Evolutionary conservation across 2,113 vertebrate genomes (phyloP), one percentile per base, ranked within the genome.

Genomic region (Hystrix brachyura): DNA sequence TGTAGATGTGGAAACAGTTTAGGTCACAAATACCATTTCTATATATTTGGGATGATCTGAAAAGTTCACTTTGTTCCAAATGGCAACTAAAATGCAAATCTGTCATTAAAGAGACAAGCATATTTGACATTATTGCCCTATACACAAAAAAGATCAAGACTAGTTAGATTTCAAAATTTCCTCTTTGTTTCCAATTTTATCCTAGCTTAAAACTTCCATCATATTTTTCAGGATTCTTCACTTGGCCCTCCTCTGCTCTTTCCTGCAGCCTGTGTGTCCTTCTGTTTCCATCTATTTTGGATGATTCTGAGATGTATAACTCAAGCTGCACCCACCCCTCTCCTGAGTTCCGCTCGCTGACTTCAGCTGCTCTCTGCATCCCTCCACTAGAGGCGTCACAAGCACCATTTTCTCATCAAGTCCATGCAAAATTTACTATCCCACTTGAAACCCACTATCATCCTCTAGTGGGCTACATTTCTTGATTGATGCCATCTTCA

Each of bases 211-310:
- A 57, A 15, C 29, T 62, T 81, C 17, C 51, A 7, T 46, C 78
- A 25, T 21, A 57, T 64, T 87, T 95, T 43, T 90, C 43, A 80
- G 15, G n/a, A 60, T 83, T 87, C 53, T 48, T 32, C 7, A n/a
- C 5, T 34, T 72, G 76, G 59, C 3, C 34, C 38, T 57, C 29
- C 53, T 72, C 19, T 53, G 51, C 27, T 74, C 64, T 51, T 51
- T 19, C 5, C 10, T 23, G 34, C 23, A 80, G 85, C 59, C 51
- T 79, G 32, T 95, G 69, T 82, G 64, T 72, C 32, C 38, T 88
- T 72, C 34, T 83, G 53, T 76, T 87, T 86, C 60, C 34, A 15
- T 94, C 17, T 64, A 64, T n/a, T 89, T 78, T 64, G 90, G 67
- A 82, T 69, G 21, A 83, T 55, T 81, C 64, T 43, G 79, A 81